Percentiles rank a stretch among this genome's conserved stretches.
Evolutionary conservation across 64 coral and sea anemone genomes (phyloP).

Genomic region (Orbicella faveolata): DNA sequence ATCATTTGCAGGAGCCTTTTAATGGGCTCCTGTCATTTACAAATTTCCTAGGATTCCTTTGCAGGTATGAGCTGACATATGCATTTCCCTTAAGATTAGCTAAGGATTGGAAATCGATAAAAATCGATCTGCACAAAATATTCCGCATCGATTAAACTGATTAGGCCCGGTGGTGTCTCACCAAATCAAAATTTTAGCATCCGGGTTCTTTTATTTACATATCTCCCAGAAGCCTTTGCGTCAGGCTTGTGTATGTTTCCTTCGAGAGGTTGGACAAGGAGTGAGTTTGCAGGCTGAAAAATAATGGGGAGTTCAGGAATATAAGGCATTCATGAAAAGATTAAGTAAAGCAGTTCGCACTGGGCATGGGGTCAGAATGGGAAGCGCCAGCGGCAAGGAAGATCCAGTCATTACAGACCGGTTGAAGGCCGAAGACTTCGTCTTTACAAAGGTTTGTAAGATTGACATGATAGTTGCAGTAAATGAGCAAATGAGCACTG

Average conservation of each 20-base stretch:
- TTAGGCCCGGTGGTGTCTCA: too few species aligned
- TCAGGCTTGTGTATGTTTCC: background rate
- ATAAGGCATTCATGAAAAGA: conserved; percentile 36
- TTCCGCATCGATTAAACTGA: too few species aligned
- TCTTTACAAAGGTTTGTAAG: conserved; percentile 76
- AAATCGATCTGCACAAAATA: too few species aligned
- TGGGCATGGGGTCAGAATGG: conserved; percentile 23
- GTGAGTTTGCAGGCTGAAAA: background rate
- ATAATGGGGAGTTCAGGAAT: conserved; percentile 1
- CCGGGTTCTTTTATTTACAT: conserved; percentile 35
- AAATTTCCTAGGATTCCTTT: too few species aligned
- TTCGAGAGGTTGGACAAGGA: background rate
- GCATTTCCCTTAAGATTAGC: too few species aligned
- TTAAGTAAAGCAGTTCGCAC: conserved; percentile 28
- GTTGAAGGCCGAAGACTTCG: conserved; percentile 82
- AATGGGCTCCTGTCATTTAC: too few species aligned
- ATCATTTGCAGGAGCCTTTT: too few species aligned
- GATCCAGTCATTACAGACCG: conserved; percentile 76
- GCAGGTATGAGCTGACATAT: too few species aligned
- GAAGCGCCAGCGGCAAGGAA: conserved; percentile 36
- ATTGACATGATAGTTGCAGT: background rate
- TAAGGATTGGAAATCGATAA: too few species aligned
- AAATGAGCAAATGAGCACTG: conserved; percentile 4
- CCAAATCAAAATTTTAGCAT: background rate
- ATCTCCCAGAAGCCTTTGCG: conserved; percentile 31